Conservation (phyloP, 1,140 invertebrate genomes). For the Metaphire vulgaris region DNA sequence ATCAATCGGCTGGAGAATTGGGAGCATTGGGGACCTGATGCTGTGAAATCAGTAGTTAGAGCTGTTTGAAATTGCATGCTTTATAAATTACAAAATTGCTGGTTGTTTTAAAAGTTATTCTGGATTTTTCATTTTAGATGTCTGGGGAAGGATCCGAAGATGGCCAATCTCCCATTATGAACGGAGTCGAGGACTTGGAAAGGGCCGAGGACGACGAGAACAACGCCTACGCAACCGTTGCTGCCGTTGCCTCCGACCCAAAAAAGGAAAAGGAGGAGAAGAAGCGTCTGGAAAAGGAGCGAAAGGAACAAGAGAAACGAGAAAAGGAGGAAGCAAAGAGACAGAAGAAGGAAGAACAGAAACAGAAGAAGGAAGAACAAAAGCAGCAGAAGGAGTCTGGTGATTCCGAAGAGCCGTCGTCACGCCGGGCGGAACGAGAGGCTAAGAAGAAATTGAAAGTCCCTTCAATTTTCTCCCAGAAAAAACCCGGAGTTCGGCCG, state of each 20-base stretch:
- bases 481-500: constrained; percentile 1
- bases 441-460: constrained; percentile 13
- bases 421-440: background rate
- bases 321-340: constrained; percentile 21
- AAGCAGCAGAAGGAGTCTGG: constrained; percentile 4
- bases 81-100: no score
- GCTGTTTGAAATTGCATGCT: no score
- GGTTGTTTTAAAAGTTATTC: no score
- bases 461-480: background rate
- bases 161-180: no score
- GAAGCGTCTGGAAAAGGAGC: constrained; percentile 28
- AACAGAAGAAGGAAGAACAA: constrained; percentile 9
- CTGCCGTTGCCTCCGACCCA: background rate
- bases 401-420: background rate
- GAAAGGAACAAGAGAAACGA: constrained; percentile 28
- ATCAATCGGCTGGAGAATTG: no score
- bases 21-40: no score
- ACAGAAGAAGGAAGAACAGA: constrained; percentile 25
- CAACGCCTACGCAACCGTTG: background rate
- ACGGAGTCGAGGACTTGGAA: no score
- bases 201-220: no score
- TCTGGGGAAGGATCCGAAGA: no score
- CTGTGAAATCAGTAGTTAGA: no score
- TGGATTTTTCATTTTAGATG: no score
- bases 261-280: constrained; percentile 27